Evolutionary conservation across 2,797 vertebrate genomes (phyloP), one percentile per base, ranked within the genome.

Genomic region (Rhynchotus rufescens): DNA sequence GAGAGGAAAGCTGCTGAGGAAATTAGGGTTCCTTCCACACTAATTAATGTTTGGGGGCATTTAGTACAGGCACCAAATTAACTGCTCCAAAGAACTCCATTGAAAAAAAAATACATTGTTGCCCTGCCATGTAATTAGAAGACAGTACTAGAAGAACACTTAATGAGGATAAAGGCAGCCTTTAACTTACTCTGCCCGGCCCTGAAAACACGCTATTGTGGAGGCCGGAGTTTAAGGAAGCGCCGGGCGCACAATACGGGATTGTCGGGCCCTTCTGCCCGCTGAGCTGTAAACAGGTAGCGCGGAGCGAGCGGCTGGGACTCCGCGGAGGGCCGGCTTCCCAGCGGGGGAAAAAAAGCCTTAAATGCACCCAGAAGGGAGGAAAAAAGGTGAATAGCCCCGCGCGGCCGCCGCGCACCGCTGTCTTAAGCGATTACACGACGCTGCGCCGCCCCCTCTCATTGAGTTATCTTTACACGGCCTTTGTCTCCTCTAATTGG

Each of bases 401-500:
- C 30, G 97, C 96, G 95, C 95, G 52, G 28, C 21, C 52, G 15
- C 52, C 97, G 95, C 96, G 97, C 97, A 97, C 97, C 97, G 98
- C 97, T 98, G 98, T 99, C 98, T 98, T 98, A 98, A 98, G 96
- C 97, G 98, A 98, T 99, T 99, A 98, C 98, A 98, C 96, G 98
- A 97, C 98, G 98, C 98, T 98, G 96, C 94, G 93, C 97, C 87
- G 88, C 97, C 97, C 97, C 97, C 98, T 98, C 98, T 98, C 98
- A 98, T 98, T 96, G 97, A 99, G 98, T 99, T 99, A 99, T 99
- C 99, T 99, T 99, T 99, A 98, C 98, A 98, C 98, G 95, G 98
- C 98, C 97, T 99, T 99, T 99, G 99, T 99, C 98, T 99, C 98
- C 98, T 96, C 98, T 99, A 99, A 99, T 99, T 99, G 99, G 98